phyloP scores from a whole-genome alignment of 2,888 invertebrate species.

The Lucinisca nassula region DNA sequence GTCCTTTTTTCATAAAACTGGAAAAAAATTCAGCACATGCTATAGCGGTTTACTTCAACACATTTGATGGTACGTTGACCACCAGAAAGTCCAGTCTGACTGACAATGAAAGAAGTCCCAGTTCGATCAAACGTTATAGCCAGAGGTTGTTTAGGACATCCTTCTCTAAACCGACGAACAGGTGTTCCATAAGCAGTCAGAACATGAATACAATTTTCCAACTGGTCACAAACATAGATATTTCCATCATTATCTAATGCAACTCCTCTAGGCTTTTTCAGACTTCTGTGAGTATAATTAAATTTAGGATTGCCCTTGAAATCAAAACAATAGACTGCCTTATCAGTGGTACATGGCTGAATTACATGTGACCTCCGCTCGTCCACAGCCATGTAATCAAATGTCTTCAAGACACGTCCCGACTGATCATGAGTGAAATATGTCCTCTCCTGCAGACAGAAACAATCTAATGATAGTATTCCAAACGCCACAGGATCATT shows the following conservation, averaged over 20 bases:
- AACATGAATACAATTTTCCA: neutral
- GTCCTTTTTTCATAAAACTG: too few species aligned
- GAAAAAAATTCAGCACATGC: too few species aligned
- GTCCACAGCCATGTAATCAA: slow-evolving; percentile 1
- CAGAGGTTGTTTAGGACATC: neutral
- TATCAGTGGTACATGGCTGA: neutral
- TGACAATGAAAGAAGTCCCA: neutral
- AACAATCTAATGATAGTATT: neutral
- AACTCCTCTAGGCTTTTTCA: neutral
- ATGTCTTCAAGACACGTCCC: neutral
- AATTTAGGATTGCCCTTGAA: neutral
- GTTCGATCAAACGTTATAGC: neutral
- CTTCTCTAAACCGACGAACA: neutral
- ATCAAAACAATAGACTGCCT: neutral
- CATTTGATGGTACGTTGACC: too few species aligned
- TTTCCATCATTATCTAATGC: neutral
- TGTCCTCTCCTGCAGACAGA: neutral
- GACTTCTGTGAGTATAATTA: neutral
- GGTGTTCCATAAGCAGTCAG: neutral
- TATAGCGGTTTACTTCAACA: too few species aligned
- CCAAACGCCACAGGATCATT: slow-evolving; percentile 11
- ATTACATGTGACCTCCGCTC: neutral
- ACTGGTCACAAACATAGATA: neutral
- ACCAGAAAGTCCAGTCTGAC: too few species aligned
- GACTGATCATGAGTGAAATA: neutral